Evolutionary conservation across 1,140 invertebrate genomes (phyloP).

Genomic region (Andricus grossulariae): DNA sequence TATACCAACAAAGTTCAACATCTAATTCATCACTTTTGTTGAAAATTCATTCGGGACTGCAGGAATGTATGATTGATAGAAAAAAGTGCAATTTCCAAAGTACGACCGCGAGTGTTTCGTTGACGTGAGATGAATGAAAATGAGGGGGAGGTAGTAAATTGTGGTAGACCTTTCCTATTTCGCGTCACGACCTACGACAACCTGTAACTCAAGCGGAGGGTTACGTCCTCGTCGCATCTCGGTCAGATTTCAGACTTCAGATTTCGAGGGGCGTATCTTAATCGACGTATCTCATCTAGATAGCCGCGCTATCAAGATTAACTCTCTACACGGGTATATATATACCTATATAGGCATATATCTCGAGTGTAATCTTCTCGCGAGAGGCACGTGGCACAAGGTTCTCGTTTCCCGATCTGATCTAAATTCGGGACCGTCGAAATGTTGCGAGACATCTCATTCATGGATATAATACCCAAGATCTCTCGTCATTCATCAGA

Average conservation of each 20-base stretch:
- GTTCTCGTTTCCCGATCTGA: conserved; percentile 60
- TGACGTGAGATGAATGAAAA: neutral
- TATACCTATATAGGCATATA: conserved; percentile 48
- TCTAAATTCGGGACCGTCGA: conserved; percentile 61
- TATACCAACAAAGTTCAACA: too few species aligned
- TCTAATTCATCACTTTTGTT: too few species aligned
- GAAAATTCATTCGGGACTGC: too few species aligned
- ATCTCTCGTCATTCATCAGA: neutral
- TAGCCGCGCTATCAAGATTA: conserved; percentile 71
- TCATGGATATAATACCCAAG: conserved; percentile 36
- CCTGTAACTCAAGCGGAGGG: conserved; percentile 57
- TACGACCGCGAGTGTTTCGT: too few species aligned
- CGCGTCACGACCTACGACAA: conserved; percentile 64
- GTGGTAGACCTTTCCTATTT: conserved; percentile 17
- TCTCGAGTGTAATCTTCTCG: conserved; percentile 61
- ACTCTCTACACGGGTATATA: conserved; percentile 52
- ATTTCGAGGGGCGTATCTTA: conserved; percentile 71
- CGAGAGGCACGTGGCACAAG: conserved; percentile 59
- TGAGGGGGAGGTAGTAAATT: conserved; percentile 4
- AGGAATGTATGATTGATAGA: too few species aligned
- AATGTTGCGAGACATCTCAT: conserved; percentile 31
- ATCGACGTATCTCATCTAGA: conserved; percentile 74
- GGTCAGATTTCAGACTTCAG: conserved; percentile 67
- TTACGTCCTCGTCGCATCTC: conserved; percentile 53
- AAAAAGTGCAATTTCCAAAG: too few species aligned